Evolutionary conservation across 2,113 vertebrate genomes (phyloP).

Genomic region (Barbus barbus): DNA sequence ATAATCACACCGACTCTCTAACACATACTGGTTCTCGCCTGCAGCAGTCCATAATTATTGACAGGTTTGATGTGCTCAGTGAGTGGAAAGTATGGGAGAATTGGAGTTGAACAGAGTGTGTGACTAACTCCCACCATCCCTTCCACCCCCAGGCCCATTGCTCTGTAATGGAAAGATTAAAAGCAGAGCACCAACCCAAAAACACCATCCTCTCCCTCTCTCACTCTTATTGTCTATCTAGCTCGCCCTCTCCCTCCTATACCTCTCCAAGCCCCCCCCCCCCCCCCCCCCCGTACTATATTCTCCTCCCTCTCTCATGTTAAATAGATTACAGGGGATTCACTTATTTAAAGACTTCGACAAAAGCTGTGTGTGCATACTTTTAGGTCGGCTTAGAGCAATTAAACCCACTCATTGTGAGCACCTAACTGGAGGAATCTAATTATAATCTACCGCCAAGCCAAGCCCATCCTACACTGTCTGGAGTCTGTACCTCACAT

Average conservation of each 20-base stretch:
- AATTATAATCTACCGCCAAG: conserved; percentile 54
- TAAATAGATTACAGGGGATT: conserved; percentile 79
- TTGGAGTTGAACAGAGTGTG: conserved; percentile 59
- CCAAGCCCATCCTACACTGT: neutral
- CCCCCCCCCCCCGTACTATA: conserved; percentile 46
- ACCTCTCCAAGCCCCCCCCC: conserved; percentile 36
- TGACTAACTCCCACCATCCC: conserved; percentile 55
- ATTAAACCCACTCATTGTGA: conserved; percentile 29
- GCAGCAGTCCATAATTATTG: conserved; percentile 80
- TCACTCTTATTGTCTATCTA: conserved; percentile 19
- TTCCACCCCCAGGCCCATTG: conserved; percentile 68
- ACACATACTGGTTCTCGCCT: conserved; percentile 41
- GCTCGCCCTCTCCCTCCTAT: neutral
- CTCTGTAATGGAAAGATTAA: conserved; percentile 83
- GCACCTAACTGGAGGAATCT: conserved; percentile 50
- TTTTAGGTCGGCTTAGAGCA: conserved; percentile 61
- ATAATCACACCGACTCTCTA: neutral
- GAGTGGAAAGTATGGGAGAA: conserved; percentile 77
- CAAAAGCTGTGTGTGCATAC: conserved; percentile 65
- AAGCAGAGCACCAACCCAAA: conserved; percentile 62
- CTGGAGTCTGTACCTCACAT: neutral
- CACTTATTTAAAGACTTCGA: conserved; percentile 76
- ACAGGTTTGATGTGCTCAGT: conserved; percentile 78
- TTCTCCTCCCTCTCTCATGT: conserved; percentile 46
- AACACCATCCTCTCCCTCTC: neutral